Evolutionary conservation across 2,888 invertebrate genomes (phyloP), one percentile per base, ranked within the genome.

Genomic region (Vanessa cardui): DNA sequence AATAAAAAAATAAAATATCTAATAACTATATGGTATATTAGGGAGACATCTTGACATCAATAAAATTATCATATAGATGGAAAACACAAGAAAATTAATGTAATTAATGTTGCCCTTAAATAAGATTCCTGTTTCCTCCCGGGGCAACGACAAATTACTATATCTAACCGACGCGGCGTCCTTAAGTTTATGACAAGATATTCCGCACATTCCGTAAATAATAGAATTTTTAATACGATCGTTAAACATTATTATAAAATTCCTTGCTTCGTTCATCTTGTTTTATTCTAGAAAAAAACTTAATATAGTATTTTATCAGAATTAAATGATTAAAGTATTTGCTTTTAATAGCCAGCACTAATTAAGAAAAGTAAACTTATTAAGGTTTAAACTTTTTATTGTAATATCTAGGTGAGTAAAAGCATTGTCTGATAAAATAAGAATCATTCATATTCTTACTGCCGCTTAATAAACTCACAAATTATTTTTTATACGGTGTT

Each of bases 11-110:
- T 39, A 39, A 39, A 39, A 39, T 9, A 9, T 18, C 49, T 49
- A 49, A 49, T 49, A 49, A 20, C 8, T 49, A 9, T n/a, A 8
- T 54, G 7, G 31, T 63, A 46, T 45, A 62, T 26, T 26, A 21
- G 21, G 3, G n/a, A 39, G 21, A 33, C 39, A 20, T 49, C 49
- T 47, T 52, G 39, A 20, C 44, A 58, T 6, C 56, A 56, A 54
- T 58, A 68, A 66, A 63, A 71, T 73, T 71, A 71, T 68, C 71
- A 73, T 73, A 71, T 66, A 73, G 71, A 69, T 73, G 56, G 69
- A 71, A 66, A 71, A 58, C 61, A 64, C 62, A 26, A 56, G 31
- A 58, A 73, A 69, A 64, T 59, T 64, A 64, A 71, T 68, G 66
- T 68, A 69, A 71, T 73, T 69, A 68, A 73, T 69, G 62, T 54